Evolutionary conservation across 2,113 vertebrate genomes (phyloP).

Genomic region (Campylorhamphus procurvoides): DNA sequence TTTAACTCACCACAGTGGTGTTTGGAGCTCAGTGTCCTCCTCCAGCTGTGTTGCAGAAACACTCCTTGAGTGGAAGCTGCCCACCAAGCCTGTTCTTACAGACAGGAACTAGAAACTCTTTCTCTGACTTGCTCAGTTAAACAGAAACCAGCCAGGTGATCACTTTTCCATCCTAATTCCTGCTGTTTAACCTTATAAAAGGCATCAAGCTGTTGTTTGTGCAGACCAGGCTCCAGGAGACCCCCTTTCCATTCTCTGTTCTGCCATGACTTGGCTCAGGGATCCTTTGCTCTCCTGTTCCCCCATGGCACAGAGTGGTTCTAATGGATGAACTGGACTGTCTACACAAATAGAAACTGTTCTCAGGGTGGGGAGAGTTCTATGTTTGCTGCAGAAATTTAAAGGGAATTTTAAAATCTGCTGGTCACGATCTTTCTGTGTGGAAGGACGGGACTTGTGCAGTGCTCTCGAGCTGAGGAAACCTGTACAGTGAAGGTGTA

Average conservation of each 20-base stretch:
- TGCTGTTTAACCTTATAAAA: neutral
- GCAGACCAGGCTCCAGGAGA: neutral
- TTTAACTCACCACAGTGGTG: neutral
- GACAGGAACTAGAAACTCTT: neutral
- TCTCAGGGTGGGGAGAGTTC: neutral
- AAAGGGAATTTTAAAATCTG: neutral
- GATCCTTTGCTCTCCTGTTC: neutral
- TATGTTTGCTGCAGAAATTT: neutral
- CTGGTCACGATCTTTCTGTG: neutral
- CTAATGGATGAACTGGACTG: neutral
- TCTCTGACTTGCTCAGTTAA: neutral
- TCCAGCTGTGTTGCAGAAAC: neutral
- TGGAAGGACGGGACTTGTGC: neutral
- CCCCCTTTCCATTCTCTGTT: neutral
- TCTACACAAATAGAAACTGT: neutral
- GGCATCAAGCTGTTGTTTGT: neutral
- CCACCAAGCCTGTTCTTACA: neutral
- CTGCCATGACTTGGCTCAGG: neutral
- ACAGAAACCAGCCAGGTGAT: neutral
- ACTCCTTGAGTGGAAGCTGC: fast-evolving
- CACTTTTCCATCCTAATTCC: neutral
- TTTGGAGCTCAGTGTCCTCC: neutral
- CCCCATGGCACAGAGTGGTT: neutral
- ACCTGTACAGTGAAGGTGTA: neutral
- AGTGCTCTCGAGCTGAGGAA: neutral